These are phyloP conservation scores for Solea solea DNA, from an alignment of 2,113 vertebrate genomes.

Conservation along the genomic window DNA sequence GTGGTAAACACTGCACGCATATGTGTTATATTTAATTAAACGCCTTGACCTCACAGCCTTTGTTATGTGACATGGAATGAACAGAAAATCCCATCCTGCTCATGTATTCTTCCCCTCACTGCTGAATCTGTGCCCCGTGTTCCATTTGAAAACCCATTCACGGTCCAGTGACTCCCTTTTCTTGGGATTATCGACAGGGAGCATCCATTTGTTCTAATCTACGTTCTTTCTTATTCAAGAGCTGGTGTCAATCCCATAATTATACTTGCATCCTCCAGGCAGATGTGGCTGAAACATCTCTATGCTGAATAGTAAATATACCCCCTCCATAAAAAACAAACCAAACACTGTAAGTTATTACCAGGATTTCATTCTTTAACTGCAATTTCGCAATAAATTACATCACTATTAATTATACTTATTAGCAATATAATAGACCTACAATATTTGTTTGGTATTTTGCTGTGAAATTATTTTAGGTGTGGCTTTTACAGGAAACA, in stretches of 20 bases:
- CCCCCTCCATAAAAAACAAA: background rate
- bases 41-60: constrained; percentile 36
- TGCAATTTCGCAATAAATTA: too few species aligned
- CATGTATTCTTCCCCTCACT: constrained; percentile 53
- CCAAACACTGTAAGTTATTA: background rate
- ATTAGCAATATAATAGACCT: too few species aligned
- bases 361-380: too few species aligned
- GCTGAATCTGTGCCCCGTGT: constrained; percentile 55
- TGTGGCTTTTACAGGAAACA: too few species aligned
- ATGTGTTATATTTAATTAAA: constrained; percentile 47
- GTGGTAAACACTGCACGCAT: constrained; percentile 43
- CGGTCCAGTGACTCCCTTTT: constrained; percentile 65
- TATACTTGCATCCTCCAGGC: constrained; percentile 58
- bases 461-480: too few species aligned
- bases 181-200: constrained; percentile 71
- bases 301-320: constrained; percentile 37
- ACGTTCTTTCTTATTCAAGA: constrained; percentile 71
- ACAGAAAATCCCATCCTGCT: constrained; percentile 58
- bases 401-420: too few species aligned
- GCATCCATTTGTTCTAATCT: constrained; percentile 71
- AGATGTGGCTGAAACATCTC: constrained; percentile 31
- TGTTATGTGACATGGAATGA: constrained; percentile 39
- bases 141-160: constrained; percentile 72
- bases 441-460: too few species aligned
- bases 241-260: constrained; percentile 57